A percentile compares a stretch with the other conserved stretches of the same genome.
Conservation (phyloP, 92 coral and sea anemone species). For the Epizoanthus illoricatus region DNA sequence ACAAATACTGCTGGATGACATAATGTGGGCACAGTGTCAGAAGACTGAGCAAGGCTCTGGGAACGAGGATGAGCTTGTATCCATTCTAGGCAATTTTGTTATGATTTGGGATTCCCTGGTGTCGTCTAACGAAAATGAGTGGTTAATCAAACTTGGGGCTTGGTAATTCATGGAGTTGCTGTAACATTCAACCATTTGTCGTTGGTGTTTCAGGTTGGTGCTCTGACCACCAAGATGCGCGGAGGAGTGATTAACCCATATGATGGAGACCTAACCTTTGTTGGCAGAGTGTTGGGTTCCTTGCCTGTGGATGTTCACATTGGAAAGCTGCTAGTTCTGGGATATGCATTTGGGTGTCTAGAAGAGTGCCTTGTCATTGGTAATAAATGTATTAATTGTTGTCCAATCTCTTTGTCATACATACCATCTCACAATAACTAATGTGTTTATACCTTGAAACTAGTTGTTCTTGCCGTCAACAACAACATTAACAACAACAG, state of each 20-base stretch:
- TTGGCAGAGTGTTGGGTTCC: slow-evolving; percentile 85
- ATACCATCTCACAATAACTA: background rate
- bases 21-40: no score
- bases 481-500: no score
- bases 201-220: slow-evolving; percentile 73
- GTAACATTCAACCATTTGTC: background rate
- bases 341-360: slow-evolving; percentile 93
- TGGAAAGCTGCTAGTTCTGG: slow-evolving; percentile 88
- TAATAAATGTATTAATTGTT: slow-evolving; percentile 32
- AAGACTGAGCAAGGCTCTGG: no score
- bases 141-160: background rate
- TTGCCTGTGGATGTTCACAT: slow-evolving; percentile 90
- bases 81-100: no score
- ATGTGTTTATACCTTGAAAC: no score
- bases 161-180: background rate
- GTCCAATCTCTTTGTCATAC: background rate
- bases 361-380: slow-evolving; percentile 97
- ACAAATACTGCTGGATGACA: no score
- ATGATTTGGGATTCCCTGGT: no score
- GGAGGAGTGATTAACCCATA: slow-evolving; percentile 79
- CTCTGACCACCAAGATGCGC: slow-evolving; percentile 82
- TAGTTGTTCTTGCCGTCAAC: no score
- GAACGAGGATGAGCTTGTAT: no score
- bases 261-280: slow-evolving; percentile 95
- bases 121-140: no score